Percentiles rank a stretch among this genome's conserved stretches.
phyloP scores from a whole-genome alignment of 1,140 invertebrate species.

The Aphaenogaster floridana region DNA sequence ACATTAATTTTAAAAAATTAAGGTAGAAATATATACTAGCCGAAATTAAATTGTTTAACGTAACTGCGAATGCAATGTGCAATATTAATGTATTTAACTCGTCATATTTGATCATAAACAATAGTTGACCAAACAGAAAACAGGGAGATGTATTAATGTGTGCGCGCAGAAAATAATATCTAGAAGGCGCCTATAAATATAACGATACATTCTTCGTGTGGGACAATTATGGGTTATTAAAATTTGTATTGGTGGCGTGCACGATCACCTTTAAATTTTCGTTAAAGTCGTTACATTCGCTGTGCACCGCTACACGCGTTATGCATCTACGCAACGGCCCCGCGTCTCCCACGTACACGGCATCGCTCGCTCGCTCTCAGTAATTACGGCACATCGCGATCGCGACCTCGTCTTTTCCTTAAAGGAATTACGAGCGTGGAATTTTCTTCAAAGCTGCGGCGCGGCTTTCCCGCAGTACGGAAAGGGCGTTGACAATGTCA shows the following conservation, averaged over 20 bases:
- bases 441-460: constrained; percentile 71
- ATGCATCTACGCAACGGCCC: not conserved
- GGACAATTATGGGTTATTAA: too few species aligned
- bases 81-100: not conserved
- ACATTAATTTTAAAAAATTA: not conserved
- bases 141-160: not conserved
- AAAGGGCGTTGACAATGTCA: constrained; percentile 65
- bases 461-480: constrained; percentile 68
- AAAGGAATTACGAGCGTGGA: constrained; percentile 65
- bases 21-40: not conserved
- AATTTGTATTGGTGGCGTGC: not conserved
- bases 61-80: not conserved
- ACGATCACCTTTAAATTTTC: not conserved
- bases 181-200: not conserved
- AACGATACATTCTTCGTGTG: not conserved
- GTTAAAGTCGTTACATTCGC: not conserved
- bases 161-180: not conserved
- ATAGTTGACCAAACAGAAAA: not conserved
- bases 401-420: constrained; percentile 68
- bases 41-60: not conserved
- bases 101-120: not conserved
- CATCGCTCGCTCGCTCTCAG: not conserved
- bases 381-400: constrained; percentile 69
- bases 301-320: not conserved
- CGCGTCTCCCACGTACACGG: constrained; percentile 9